Evolutionary conservation across 2,888 invertebrate species (phyloP), one percentile per base, ranked within the genome.

Genomic region (Synanthedon myopaeformis): DNA sequence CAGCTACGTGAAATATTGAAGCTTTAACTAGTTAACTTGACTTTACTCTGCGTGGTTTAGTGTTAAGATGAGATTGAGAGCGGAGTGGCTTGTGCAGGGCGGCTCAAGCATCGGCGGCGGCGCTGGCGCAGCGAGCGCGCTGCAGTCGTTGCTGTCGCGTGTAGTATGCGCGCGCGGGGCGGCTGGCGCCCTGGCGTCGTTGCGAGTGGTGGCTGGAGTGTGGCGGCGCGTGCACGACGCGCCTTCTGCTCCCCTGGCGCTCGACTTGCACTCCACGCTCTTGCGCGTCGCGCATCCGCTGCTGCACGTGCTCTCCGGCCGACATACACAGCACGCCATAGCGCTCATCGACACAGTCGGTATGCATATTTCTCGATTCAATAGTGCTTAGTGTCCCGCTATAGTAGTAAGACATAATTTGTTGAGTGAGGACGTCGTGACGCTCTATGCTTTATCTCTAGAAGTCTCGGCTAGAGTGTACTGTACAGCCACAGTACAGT

Each of bases 261-360:
- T 64, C 61, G 73, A 72, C 67, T 65, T 72, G 67, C 79, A 68
- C 13, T 23, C 51, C 49, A 63, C 92, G 42, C 77, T 94, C 55
- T 79, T 96, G 59, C 91, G 91, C 69, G 90, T 95, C 2, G 90
- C 93, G 42, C 90, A 92, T 65, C 92, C 92, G 62, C 79, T 96
- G 63, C 69, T 76, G 91, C 94, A 55, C 90, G 92, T 71, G 91
- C 92, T 56, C 88, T 91, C 53, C 88, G 91, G 53, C 88, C 90
- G 17, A 76, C 94, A 59, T 86, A 91, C 66, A 90, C 90, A 51
- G 84, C 90, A 64, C 89, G 92, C 68, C 90, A 91, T 58, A 92
- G 94, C 57, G 77, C 95, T 66, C 91, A 94, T 89, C 91, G 94
- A 53, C 91, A 94, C 82, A 14, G 78, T 86, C 58, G 84, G 85